Percentiles rank a stretch among this genome's conserved stretches.
Conservation (phyloP, 2,888 invertebrate species). For the Ceramica pisi region DNA sequence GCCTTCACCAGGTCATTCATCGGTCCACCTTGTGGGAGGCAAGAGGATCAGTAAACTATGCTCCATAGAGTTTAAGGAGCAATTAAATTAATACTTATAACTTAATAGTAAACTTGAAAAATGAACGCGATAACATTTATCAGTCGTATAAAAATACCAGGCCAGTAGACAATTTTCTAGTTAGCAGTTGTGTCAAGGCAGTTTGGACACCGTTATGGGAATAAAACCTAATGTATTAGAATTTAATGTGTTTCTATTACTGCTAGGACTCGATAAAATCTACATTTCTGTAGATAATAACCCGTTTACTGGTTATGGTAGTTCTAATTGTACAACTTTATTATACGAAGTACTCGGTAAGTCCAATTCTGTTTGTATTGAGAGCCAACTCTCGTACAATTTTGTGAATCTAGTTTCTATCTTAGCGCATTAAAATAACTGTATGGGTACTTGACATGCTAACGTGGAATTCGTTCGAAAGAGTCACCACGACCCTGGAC, state of each 20-base stretch:
- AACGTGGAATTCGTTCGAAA: too few relatives aligned
- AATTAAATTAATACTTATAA: neutral
- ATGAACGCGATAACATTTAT: conserved; percentile 2
- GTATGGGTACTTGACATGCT: neutral
- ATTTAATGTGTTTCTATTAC: conserved; percentile 47
- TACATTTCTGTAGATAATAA: conserved; percentile 37
- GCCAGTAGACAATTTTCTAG: conserved; percentile 22
- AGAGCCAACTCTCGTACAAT: too few relatives aligned
- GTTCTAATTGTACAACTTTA: conserved; percentile 1
- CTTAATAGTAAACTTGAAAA: conserved; percentile 1
- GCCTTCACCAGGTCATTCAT: too few relatives aligned
- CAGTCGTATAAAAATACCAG: neutral
- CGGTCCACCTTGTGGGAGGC: too few relatives aligned
- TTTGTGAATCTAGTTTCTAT: neutral
- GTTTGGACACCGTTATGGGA: conserved; percentile 7
- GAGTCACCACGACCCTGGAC: too few relatives aligned
- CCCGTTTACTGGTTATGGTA: conserved; percentile 4
- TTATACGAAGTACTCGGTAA: conserved; percentile 1
- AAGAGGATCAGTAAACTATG: too few relatives aligned
- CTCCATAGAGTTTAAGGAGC: neutral
- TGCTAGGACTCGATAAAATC: conserved; percentile 17
- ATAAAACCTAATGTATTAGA: conserved; percentile 37
- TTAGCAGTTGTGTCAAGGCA: conserved; percentile 30
- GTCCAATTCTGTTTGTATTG: neutral
- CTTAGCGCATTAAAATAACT: neutral